Base-by-base conservation (phyloP, 2,113 vertebrate genomes). In the Carollia perspicillata region DNA sequence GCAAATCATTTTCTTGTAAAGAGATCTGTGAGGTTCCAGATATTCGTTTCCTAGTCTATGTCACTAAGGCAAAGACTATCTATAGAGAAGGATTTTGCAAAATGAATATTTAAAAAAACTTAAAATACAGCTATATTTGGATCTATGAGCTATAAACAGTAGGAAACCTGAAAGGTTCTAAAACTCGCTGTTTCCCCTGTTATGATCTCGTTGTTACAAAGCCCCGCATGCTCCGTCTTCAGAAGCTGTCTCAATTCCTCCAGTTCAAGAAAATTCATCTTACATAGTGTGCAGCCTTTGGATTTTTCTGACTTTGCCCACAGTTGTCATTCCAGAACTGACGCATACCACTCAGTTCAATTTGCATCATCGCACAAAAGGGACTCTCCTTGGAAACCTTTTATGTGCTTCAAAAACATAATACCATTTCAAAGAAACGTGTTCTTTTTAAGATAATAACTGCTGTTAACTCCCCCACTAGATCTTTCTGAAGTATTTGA, bases 351-450 rank as follows among this genome's bases (percentile, higher is more conserved):
- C 69, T 96, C 91, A 35, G 90, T 83, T 95, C 83, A 80, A 84
- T 94, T 94, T 95, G 89, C 96, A 91, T 91, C 37, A 9, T 86
- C 86, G 74, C 86, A 97, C 94, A 97, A 97, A 97, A 96, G 83
- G 96, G 75, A 66, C 93, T 97, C 95, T 97, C 96, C 94, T 96
- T 92, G 96, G 96, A 96, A 97, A 97, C 96, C 93, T 96, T 87
- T 94, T 47, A 91, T 86, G 74, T 66, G 89, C 96, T 97, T 97
- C 93, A 96, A 66, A 96, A 91, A 96, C 89, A 94, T 94, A 97
- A 97, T 92, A 95, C 86, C 95, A 72, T 96, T 97, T 96, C 96
- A 97, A 97, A 97, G 95, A 96, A 97, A 90, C 89, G 91, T 96
- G 95, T 83, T 95, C 93, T 96, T 97, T 97, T 97, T 81, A 71